These are phyloP conservation scores for Haliclystus octoradiatus DNA, from an alignment of 30 jellyfish, hydroid and myxozoan species.

Conservation along the genomic window DNA sequence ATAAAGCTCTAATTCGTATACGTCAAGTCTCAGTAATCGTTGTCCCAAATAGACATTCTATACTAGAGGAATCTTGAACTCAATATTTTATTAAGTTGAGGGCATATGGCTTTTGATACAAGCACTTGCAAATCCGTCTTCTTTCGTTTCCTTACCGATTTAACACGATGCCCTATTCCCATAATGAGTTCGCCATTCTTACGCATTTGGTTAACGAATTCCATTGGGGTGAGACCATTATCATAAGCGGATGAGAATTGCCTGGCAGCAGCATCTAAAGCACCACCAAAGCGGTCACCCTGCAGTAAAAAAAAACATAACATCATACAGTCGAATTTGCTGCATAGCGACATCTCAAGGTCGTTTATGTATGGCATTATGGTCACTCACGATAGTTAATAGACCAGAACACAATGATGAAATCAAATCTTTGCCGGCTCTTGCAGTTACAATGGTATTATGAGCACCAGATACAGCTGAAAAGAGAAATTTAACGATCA, in stretches of 20 bases:
- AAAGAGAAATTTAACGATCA: neutral
- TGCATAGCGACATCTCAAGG: too few species aligned
- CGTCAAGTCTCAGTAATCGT: too few species aligned
- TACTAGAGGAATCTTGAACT: too few species aligned
- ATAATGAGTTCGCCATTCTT: slow-evolving; percentile 90
- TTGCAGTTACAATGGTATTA: slow-evolving; percentile 94
- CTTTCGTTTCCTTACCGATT: slow-evolving; percentile 69
- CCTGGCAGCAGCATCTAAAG: slow-evolving; percentile 98
- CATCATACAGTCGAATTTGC: too few species aligned
- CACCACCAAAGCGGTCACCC: slow-evolving; percentile 99
- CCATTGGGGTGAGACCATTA: slow-evolving; percentile 90
- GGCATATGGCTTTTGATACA: too few species aligned
- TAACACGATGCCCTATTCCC: slow-evolving; percentile 98
- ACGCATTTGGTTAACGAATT: slow-evolving; percentile 93
- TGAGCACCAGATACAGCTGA: slow-evolving; percentile 99
- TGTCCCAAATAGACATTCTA: too few species aligned
- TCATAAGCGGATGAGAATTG: slow-evolving; percentile 86
- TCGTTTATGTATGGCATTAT: too few species aligned
- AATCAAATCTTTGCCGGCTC: slow-evolving; percentile 98
- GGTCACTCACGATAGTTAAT: slow-evolving; percentile 80
- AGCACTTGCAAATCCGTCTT: too few species aligned
- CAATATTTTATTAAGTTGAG: too few species aligned
- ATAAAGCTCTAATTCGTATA: too few species aligned
- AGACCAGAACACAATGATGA: slow-evolving; percentile 97
- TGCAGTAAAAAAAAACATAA: slow-evolving; percentile 1